Percentiles rank a stretch among this genome's conserved stretches.
These are phyloP conservation scores for Aeoliscus strigatus DNA, from an alignment of 2,797 vertebrate genomes.

Conservation along the genomic window DNA sequence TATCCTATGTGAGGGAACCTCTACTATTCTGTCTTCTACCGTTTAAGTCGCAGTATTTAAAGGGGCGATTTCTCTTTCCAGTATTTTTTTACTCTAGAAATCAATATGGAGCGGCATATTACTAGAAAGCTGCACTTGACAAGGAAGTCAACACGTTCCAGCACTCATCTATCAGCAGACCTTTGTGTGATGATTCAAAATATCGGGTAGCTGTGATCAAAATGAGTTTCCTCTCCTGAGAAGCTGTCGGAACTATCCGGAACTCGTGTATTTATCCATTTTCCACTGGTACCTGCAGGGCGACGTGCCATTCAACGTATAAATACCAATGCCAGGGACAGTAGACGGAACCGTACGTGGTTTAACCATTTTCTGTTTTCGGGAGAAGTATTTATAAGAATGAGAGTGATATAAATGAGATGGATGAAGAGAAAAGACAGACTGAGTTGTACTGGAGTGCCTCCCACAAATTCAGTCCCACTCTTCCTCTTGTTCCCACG, in stretches of 20 bases:
- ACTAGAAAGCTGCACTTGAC: too few species aligned
- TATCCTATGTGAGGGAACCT: constrained; percentile 4
- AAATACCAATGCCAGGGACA: background rate
- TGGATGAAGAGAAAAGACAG: constrained; percentile 47
- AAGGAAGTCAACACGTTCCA: too few species aligned
- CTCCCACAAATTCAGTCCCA: constrained; percentile 70
- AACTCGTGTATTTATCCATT: background rate
- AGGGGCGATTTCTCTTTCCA: too few species aligned
- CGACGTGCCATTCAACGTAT: background rate
- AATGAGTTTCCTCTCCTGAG: too few species aligned
- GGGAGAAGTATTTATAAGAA: constrained; percentile 5
- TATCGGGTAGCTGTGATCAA: too few species aligned
- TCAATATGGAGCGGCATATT: too few species aligned
- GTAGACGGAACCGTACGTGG: background rate
- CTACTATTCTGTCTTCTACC: too few species aligned
- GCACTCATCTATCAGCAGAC: too few species aligned
- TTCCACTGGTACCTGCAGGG: background rate
- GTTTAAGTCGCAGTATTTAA: too few species aligned
- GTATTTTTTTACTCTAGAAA: too few species aligned
- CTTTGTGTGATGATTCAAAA: too few species aligned
- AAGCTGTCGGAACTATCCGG: too few species aligned
- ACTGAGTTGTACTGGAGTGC: constrained; percentile 62
- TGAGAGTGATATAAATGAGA: constrained; percentile 20
- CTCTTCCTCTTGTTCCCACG: constrained; percentile 69
- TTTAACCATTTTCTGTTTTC: background rate